Evolutionary conservation across 2,888 invertebrate genomes (phyloP).

Genomic region (Strigamia transsilvanica): DNA sequence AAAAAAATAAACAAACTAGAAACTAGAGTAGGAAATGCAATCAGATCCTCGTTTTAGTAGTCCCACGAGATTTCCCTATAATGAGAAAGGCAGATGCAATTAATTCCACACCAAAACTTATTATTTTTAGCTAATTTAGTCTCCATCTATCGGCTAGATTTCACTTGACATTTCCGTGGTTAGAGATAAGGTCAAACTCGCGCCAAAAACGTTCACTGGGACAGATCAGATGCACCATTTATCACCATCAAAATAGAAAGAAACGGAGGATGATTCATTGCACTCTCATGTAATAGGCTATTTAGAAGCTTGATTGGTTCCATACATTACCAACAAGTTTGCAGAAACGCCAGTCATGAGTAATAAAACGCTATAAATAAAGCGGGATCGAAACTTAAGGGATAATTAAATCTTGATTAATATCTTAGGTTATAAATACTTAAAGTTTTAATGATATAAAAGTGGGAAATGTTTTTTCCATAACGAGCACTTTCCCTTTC

Average conservation of each 20-base stretch:
- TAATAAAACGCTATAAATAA: neutral
- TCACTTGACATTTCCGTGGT: no score
- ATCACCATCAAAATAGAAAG: slow-evolving; percentile 3
- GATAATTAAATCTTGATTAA: neutral
- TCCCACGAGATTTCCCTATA: neutral
- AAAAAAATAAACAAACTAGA: neutral
- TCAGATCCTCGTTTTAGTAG: neutral
- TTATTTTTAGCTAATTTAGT: no score
- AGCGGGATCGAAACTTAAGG: neutral
- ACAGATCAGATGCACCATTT: neutral
- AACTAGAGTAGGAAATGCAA: neutral
- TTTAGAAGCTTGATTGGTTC: slow-evolving; percentile 4
- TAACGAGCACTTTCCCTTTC: neutral
- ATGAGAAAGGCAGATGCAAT: neutral
- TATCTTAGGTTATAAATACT: neutral
- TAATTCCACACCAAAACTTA: neutral
- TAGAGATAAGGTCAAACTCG: no score
- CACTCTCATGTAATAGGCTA: slow-evolving; percentile 6
- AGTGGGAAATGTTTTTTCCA: neutral
- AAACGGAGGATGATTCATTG: slow-evolving; percentile 4
- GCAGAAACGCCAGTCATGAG: neutral
- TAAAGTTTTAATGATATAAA: neutral
- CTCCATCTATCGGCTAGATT: no score
- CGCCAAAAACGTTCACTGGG: neutral
- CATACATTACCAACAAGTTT: neutral